Conservation (phyloP, 2,888 invertebrate species). For the Oscheius myriophilus region DNA sequence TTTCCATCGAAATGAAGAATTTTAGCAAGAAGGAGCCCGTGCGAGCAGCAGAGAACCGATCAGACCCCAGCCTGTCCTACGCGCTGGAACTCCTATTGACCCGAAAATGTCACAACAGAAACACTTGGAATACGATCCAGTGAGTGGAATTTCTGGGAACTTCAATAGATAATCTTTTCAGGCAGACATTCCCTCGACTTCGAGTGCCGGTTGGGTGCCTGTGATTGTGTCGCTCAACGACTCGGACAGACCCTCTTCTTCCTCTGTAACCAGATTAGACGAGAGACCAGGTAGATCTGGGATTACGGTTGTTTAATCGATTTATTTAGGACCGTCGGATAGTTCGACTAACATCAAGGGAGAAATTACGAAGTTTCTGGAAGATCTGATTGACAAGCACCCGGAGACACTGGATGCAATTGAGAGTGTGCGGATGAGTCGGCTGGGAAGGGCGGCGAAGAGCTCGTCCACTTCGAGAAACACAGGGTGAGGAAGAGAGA, state of each 20-base stretch:
- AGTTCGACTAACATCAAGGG: constrained; percentile 54
- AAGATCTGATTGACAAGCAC: constrained; percentile 69
- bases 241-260: constrained; percentile 7
- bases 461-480: constrained; percentile 8
- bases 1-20: not conserved
- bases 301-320: no score
- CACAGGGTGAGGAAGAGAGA: not conserved
- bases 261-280: not conserved
- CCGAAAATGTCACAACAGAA: not conserved
- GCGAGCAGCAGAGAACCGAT: constrained; percentile 9
- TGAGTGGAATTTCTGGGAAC: no score
- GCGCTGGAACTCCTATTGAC: constrained; percentile 16
- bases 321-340: constrained; percentile 21
- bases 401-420: constrained; percentile 69
- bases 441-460: constrained; percentile 17
- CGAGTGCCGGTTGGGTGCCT: constrained; percentile 43
- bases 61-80: constrained; percentile 7
- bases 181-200: constrained; percentile 40
- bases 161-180: not conserved
- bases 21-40: constrained; percentile 6
- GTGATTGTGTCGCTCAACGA: constrained; percentile 39
- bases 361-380: constrained; percentile 67
- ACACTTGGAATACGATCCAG: not conserved
- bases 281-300: no score
- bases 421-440: constrained; percentile 64